Conservation (phyloP, 2,888 invertebrate species). For the Dorcus hopei region DNA sequence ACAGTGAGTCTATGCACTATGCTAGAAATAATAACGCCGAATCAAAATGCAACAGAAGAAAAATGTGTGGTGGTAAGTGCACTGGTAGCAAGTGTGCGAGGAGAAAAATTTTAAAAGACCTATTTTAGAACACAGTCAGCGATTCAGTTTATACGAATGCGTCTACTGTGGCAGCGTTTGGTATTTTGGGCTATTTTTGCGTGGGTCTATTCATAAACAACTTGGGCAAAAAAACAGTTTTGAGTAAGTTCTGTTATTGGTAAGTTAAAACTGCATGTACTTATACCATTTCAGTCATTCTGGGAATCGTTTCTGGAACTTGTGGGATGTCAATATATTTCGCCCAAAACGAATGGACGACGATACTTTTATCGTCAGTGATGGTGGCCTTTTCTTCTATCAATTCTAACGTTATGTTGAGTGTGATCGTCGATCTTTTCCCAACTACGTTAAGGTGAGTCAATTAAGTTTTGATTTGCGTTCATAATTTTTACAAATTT, state of each 20-base stretch:
- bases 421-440: slow-evolving; percentile 63
- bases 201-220: slow-evolving; percentile 55
- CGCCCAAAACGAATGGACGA: slow-evolving; percentile 53
- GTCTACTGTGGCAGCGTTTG: slow-evolving; percentile 62
- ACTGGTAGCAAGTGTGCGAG: not conserved
- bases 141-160: slow-evolving; percentile 64
- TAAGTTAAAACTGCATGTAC: not conserved
- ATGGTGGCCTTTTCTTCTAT: slow-evolving; percentile 57
- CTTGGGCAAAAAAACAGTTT: slow-evolving; percentile 54
- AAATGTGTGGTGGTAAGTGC: slow-evolving; percentile 43
- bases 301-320: slow-evolving; percentile 47
- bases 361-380: slow-evolving; percentile 56
- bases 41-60: slow-evolving; percentile 25
- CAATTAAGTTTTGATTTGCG: not conserved
- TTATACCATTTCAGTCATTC: slow-evolving; percentile 32
- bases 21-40: slow-evolving; percentile 49
- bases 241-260: slow-evolving; percentile 47
- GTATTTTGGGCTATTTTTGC: slow-evolving; percentile 61
- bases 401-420: slow-evolving; percentile 58
- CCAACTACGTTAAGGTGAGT: slow-evolving; percentile 63
- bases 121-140: slow-evolving; percentile 37
- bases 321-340: slow-evolving; percentile 57
- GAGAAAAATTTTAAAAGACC: slow-evolving; percentile 9
- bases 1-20: slow-evolving; percentile 50
- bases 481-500: slow-evolving; percentile 4